phyloP scores from a whole-genome alignment of 2,113 vertebrate genomes.

The Merops nubicus region DNA sequence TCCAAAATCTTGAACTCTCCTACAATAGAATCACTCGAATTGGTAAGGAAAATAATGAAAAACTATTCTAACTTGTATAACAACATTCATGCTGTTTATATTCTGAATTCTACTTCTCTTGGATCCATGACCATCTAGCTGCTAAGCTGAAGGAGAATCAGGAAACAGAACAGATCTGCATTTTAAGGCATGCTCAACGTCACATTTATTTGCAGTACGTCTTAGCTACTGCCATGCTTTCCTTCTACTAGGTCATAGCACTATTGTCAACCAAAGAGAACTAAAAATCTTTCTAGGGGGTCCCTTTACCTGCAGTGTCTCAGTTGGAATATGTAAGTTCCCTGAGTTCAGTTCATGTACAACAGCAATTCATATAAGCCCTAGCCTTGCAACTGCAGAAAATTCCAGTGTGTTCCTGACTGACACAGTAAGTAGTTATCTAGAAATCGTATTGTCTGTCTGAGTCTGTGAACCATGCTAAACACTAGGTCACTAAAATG shows the following conservation, averaged over 20 bases:
- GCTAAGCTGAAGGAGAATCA: neutral
- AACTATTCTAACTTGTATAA: neutral
- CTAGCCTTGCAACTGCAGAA: neutral
- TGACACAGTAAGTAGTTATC: neutral
- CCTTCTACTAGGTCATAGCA: neutral
- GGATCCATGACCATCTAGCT: neutral
- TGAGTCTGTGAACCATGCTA: neutral
- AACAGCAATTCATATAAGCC: neutral
- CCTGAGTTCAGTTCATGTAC: neutral
- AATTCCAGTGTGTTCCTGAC: neutral
- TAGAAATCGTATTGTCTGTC: accelerated
- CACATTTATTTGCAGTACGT: neutral
- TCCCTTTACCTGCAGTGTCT: neutral
- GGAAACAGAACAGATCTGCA: neutral
- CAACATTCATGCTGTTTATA: neutral
- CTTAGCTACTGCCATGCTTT: neutral
- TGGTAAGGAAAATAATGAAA: slow-evolving; percentile 77
- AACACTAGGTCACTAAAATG: neutral
- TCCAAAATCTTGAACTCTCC: slow-evolving; percentile 87
- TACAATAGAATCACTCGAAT: slow-evolving; percentile 89
- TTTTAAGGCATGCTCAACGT: neutral
- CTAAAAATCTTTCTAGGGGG: neutral
- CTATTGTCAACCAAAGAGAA: neutral
- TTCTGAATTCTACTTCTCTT: neutral
- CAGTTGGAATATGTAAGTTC: neutral